phyloP scores from a whole-genome alignment of 2,888 invertebrate genomes.

The Agapostemon virescens region DNA sequence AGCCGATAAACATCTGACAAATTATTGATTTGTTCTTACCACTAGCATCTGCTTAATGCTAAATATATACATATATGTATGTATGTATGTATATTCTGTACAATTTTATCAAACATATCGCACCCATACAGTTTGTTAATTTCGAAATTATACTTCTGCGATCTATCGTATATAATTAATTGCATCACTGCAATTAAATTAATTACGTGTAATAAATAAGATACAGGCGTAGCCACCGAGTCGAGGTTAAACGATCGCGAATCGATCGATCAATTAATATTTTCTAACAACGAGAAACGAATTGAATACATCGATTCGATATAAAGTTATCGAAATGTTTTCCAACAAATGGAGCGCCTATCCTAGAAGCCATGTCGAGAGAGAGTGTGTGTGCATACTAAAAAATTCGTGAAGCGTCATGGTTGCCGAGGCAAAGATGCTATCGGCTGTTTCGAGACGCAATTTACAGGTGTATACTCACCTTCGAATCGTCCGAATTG shows the following conservation, averaged over 20 bases:
- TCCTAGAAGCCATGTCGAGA: slow-evolving; percentile 54
- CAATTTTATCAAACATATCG: not conserved
- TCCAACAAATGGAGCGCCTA: not conserved
- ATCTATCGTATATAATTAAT: not conserved
- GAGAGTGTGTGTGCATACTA: slow-evolving; percentile 34
- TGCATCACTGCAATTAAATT: not conserved
- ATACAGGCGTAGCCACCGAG: not conserved
- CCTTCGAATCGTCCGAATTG: slow-evolving; percentile 77
- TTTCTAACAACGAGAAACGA: not conserved
- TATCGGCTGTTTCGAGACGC: not conserved
- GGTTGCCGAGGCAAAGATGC: slow-evolving; percentile 23
- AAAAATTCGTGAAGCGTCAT: slow-evolving; percentile 42
- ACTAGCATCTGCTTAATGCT: not conserved
- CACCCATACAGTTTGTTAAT: not conserved
- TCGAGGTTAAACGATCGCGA: not conserved
- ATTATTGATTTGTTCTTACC: not conserved
- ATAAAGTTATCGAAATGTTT: not conserved
- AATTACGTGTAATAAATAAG: not conserved
- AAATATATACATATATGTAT: too few species aligned
- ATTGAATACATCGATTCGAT: not conserved
- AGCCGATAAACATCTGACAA: not conserved
- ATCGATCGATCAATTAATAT: not conserved
- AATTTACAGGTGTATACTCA: slow-evolving; percentile 51
- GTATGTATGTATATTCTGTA: not conserved
- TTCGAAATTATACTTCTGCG: not conserved